phyloP scores from a whole-genome alignment of 1,140 invertebrate species.

The Scaptomyza pallida region DNA sequence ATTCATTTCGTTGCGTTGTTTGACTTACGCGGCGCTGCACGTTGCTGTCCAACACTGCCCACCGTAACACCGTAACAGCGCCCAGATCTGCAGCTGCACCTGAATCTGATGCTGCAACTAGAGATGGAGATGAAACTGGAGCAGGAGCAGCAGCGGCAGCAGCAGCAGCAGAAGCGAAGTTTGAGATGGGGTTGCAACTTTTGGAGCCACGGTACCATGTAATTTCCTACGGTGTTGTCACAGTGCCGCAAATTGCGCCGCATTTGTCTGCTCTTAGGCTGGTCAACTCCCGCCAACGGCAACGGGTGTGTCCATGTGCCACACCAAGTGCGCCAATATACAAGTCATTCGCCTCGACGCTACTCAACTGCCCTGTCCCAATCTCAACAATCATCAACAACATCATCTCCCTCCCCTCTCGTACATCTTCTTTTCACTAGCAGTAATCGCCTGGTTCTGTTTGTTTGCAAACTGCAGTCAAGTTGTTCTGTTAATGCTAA shows the following conservation, averaged over 20 bases:
- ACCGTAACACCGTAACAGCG: too few species aligned
- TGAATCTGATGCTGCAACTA: neutral
- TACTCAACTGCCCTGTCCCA: neutral
- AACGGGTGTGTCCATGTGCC: neutral
- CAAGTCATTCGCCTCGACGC: constrained; percentile 69
- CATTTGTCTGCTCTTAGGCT: constrained; percentile 70
- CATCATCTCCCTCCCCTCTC: neutral
- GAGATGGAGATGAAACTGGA: constrained; percentile 13
- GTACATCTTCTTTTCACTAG: too few species aligned
- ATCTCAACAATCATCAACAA: too few species aligned
- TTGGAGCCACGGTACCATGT: constrained; percentile 11
- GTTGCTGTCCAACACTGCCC: constrained; percentile 21
- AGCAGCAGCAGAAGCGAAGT: too few species aligned
- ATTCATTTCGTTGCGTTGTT: constrained; percentile 81
- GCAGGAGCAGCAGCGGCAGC: too few species aligned
- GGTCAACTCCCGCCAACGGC: constrained; percentile 22
- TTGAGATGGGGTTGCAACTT: constrained; percentile 4
- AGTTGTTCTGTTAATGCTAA: constrained; percentile 70
- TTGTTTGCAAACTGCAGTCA: constrained; percentile 72
- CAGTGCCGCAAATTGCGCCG: constrained; percentile 73
- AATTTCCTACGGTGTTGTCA: constrained; percentile 57
- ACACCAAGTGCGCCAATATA: constrained; percentile 61
- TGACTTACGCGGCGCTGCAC: constrained; percentile 68
- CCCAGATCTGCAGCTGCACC: constrained; percentile 15
- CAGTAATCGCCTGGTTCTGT: constrained; percentile 38